Percentiles rank a stretch among this genome's conserved stretches.
phyloP scores from a whole-genome alignment of 23 tunicate species.

The Trididemnum clinides region DNA sequence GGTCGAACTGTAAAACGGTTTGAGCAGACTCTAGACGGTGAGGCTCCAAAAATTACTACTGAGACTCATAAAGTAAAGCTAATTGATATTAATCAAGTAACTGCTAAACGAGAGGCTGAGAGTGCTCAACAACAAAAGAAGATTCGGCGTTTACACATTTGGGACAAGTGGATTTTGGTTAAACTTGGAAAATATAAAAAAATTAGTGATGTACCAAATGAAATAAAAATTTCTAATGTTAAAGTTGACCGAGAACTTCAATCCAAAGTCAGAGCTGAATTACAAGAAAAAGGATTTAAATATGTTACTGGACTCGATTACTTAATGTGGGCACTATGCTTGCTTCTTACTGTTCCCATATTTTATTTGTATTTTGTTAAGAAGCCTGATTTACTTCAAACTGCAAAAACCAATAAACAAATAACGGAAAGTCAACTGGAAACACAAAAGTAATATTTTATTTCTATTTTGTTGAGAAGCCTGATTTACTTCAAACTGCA shows the following conservation, averaged over 20 bases:
- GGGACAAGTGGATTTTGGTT: slow-evolving; percentile 49
- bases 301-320: slow-evolving; percentile 11
- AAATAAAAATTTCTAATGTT: neutral
- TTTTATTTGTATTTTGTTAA: neutral
- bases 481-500: neutral
- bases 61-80: neutral
- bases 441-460: no score
- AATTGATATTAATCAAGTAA: neutral
- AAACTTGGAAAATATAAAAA: slow-evolving; percentile 52
- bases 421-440: no score
- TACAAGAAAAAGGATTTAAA: slow-evolving; percentile 28
- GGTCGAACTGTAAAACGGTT: no score
- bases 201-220: slow-evolving; percentile 50
- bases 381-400: neutral
- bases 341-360: neutral
- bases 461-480: neutral
- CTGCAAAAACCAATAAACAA: neutral
- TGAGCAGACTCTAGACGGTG: neutral
- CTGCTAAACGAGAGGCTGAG: neutral
- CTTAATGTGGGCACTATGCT: neutral
- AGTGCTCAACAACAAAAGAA: neutral
- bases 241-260: neutral
- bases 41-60: neutral
- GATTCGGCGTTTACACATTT: neutral
- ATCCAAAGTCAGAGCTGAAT: slow-evolving; percentile 9